Evolutionary conservation across 2,113 vertebrate genomes (phyloP).

Genomic region (Acrocephalus arundinaceus): DNA sequence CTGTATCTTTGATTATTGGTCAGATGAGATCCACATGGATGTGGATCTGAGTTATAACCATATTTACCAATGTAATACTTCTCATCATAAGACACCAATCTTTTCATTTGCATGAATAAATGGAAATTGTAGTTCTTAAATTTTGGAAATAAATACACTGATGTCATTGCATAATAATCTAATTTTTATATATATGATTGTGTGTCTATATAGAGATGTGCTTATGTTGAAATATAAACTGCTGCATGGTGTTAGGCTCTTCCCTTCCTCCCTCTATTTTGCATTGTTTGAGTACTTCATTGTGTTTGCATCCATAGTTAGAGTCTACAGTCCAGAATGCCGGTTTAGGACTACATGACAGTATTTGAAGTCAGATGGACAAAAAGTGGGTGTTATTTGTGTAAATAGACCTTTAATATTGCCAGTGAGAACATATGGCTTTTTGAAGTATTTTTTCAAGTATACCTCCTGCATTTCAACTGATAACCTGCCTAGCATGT

Average conservation of each 20-base stretch:
- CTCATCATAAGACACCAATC: background rate
- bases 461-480: background rate
- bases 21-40: background rate
- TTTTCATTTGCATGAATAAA: background rate
- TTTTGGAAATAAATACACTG: background rate
- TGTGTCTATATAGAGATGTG: background rate
- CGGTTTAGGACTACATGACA: background rate
- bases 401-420: background rate
- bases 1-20: background rate
- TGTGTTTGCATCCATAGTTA: background rate
- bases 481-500: conserved; percentile 12
- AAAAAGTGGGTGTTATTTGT: background rate
- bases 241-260: background rate
- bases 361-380: background rate
- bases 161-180: background rate
- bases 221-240: background rate
- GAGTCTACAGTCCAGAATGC: background rate
- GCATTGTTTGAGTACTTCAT: background rate
- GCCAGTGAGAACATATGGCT: background rate
- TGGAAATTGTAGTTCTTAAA: background rate
- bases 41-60: background rate
- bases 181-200: background rate
- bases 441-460: background rate
- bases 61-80: background rate
- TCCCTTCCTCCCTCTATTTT: background rate